Conservation (phyloP, 1,140 invertebrate species). For the Hydropsyche tenuis region DNA sequence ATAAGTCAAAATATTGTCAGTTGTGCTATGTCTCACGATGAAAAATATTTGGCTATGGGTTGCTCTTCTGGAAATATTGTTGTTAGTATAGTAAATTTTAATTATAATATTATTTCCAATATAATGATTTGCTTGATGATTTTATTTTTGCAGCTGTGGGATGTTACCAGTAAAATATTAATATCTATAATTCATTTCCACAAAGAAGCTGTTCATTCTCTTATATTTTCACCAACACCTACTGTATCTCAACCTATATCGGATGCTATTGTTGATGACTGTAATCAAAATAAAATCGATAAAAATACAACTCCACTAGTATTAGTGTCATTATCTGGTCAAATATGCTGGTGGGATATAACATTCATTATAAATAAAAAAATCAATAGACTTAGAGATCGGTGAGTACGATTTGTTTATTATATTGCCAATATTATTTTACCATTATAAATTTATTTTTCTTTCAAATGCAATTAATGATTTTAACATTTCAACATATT, state of each 20-base stretch:
- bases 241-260: neutral
- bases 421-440: no score
- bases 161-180: conserved; percentile 28
- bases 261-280: neutral
- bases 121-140: neutral
- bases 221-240: conserved; percentile 44
- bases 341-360: conserved; percentile 45
- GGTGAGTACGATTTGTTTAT: no score
- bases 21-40: conserved; percentile 38
- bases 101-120: neutral
- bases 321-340: conserved; percentile 44
- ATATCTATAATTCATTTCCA: conserved; percentile 35
- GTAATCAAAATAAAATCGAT: neutral
- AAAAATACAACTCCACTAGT: conserved; percentile 30
- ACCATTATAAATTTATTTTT: no score
- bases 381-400: neutral
- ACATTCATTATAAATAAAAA: conserved; percentile 28
- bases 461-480: no score
- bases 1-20: conserved; percentile 36
- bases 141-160: conserved; percentile 39
- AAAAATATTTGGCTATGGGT: conserved; percentile 43
- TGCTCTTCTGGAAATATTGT: conserved; percentile 40
- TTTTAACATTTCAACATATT: no score
- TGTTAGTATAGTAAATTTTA: conserved; percentile 28
- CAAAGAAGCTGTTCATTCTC: conserved; percentile 25